Evolutionary conservation across 2,113 vertebrate species (phyloP), one percentile per base, ranked within the genome.

Genomic region (Zosterops hypoxanthus): DNA sequence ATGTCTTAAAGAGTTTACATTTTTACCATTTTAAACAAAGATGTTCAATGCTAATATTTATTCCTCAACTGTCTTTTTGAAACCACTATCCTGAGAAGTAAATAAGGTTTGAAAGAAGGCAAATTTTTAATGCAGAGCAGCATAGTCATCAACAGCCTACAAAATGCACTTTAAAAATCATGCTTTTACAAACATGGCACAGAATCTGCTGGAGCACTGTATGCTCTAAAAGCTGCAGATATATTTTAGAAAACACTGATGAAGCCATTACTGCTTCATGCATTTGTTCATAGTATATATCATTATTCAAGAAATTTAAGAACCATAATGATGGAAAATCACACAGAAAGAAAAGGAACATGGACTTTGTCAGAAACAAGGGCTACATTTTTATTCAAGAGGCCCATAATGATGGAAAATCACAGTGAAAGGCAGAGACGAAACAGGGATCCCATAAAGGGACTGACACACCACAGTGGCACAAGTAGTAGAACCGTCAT

Each of bases 281-380:
- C 94, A 97, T 98, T 98, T 98, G 97, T 98, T 98, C 98, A 97
- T 98, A 90, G 97, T 95, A 95, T 97, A 93, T 98, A 97, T 98
- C 98, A 98, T 98, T 98, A 98, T 98, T 98, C 98, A 98, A 98
- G 98, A 98, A 98, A 98, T 98, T 97, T 98, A 98, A 98, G 98
- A 97, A 98, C 96, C 82, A 87, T 97, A 98, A 98, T 98, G 98
- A 98, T 93, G 98, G 98, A 97, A 98, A 98, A 98, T 98, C 98
- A 98, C 98, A 98, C 95, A 97, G 98, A 96, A 98, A 98, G 98
- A 96, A 98, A 98, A 98, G 97, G 97, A 98, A 97, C 92, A 91
- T 86, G 96, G 98, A 98, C 98, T 98, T 97, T 98, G 97, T 98
- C 97, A 97, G 98, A 98, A 98, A 97, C 94, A 98, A 98, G 98